Evolutionary conservation across 2,113 vertebrate species (phyloP), one percentile per base, ranked within the genome.

Genomic region (Phaethon lepturus): DNA sequence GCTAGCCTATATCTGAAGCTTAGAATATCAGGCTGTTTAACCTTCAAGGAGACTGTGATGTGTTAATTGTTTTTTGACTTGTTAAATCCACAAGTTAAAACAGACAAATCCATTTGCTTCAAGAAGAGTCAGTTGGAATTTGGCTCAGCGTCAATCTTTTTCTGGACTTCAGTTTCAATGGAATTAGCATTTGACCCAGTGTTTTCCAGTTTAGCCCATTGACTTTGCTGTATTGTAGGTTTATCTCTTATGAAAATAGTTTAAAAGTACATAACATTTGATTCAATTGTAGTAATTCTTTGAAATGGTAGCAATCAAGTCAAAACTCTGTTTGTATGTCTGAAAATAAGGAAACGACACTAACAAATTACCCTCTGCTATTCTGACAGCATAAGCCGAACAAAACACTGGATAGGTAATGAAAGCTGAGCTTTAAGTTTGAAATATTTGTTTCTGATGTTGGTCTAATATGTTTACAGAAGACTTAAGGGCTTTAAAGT

Each of bases 1-100:
- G 52, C 40, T 7, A 3, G 3, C 2, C 35, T 86, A 0, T 50
- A 9, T 33, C 29, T 60, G 76, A 55, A 55, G 10, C 10, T 72
- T 20, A 3, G 44, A 20, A 2, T 59, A 55, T 16, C 10, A 23
- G 52, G 29, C n/a, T 0, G 0, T 42, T 50, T 14, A 50, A 59
- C 19, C n/a, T 84, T 83, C 28, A 33, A 31, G 74, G 76, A 91
- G n/a, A 22, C 13, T 44, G 11, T 63, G 89, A 75, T 49, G 16
- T 72, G 38, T 75, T 55, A 78, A 38, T 91, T 91, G 60, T 84
- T 82, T n/a, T 58, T 62, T 68, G 72, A 14, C 24, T 72, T 64
- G 14, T 53, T 90, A 72, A 85, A 78, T 60, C 26, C 18, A 42
- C 24, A 15, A 23, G 63, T 47, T 84, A 67, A 66, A 81, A 6